These are phyloP conservation scores for Atractosteus spatula DNA, from an alignment of 2,113 vertebrate species.

Conservation along the genomic window DNA sequence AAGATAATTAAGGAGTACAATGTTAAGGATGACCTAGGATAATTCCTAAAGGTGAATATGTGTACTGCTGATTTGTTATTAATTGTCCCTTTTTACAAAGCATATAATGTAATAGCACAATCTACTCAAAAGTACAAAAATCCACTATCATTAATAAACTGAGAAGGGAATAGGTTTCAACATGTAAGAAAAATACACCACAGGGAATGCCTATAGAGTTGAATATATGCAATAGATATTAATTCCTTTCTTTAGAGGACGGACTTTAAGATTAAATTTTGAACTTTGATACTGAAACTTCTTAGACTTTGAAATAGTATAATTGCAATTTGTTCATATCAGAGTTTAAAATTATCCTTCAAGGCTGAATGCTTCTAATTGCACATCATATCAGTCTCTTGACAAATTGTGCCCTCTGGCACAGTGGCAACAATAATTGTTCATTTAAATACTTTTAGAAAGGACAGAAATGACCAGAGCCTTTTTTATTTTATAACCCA, in stretches of 20 bases:
- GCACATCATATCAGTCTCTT: slow-evolving; percentile 70
- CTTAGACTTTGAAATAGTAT: slow-evolving; percentile 24
- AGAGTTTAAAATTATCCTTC: slow-evolving; percentile 73
- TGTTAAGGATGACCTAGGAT: slow-evolving; percentile 24
- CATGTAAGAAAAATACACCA: not conserved
- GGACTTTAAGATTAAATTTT: not conserved
- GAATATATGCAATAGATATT: not conserved
- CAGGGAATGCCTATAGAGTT: not conserved
- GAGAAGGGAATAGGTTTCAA: not conserved
- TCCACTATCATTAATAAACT: slow-evolving; percentile 9
- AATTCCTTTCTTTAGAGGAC: not conserved
- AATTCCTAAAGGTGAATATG: slow-evolving; percentile 11
- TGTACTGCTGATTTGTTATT: not conserved
- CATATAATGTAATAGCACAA: no score
- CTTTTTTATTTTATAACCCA: slow-evolving; percentile 30
- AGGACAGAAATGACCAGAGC: slow-evolving; percentile 40
- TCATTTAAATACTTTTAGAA: slow-evolving; percentile 71
- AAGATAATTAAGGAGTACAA: slow-evolving; percentile 10
- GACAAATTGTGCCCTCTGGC: slow-evolving; percentile 72
- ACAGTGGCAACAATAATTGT: slow-evolving; percentile 68
- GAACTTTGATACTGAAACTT: slow-evolving; percentile 16
- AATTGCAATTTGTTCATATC: slow-evolving; percentile 58
- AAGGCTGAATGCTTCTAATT: slow-evolving; percentile 75
- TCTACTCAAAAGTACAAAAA: no score
- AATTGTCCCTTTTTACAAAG: no score